Evolutionary conservation across 1,140 invertebrate species (phyloP).

Genomic region (Agraylea sexmaculata): DNA sequence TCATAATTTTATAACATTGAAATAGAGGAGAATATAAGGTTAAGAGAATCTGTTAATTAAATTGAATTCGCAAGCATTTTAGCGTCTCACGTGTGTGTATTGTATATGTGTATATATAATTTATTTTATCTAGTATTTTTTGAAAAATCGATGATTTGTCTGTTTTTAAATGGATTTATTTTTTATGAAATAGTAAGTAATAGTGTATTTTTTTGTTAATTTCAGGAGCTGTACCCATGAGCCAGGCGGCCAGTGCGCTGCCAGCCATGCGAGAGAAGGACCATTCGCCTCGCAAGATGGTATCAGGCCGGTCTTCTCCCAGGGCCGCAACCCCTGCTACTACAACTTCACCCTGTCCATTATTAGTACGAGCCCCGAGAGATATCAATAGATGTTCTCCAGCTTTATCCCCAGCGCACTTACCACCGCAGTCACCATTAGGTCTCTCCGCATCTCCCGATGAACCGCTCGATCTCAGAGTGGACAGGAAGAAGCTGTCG

Average conservation of each 20-base stretch:
- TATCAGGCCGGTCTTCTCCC: conserved; percentile 21
- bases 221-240: conserved; percentile 22
- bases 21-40: too few relatives aligned
- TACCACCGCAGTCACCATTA: conserved; percentile 27
- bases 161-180: too few relatives aligned
- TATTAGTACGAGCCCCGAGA: conserved; percentile 38
- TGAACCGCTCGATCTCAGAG: conserved; percentile 69
- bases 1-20: too few relatives aligned
- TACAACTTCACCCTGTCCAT: conserved; percentile 30
- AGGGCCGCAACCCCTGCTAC: conserved; percentile 16
- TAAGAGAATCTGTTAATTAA: too few relatives aligned
- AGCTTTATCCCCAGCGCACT: conserved; percentile 28
- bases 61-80: too few relatives aligned
- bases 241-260: conserved; percentile 22
- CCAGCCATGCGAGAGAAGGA: conserved; percentile 63
- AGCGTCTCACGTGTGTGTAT: too few relatives aligned
- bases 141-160: too few relatives aligned
- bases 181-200: too few relatives aligned
- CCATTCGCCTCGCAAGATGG: conserved; percentile 64
- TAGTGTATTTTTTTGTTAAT: conserved; percentile 8
- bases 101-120: too few relatives aligned
- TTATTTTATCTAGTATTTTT: too few relatives aligned
- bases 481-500: conserved; percentile 62
- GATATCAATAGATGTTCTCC: conserved; percentile 25
- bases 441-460: conserved; percentile 40